phyloP scores from a whole-genome alignment of 2,888 invertebrate genomes.

The Bellardia bayeri region DNA sequence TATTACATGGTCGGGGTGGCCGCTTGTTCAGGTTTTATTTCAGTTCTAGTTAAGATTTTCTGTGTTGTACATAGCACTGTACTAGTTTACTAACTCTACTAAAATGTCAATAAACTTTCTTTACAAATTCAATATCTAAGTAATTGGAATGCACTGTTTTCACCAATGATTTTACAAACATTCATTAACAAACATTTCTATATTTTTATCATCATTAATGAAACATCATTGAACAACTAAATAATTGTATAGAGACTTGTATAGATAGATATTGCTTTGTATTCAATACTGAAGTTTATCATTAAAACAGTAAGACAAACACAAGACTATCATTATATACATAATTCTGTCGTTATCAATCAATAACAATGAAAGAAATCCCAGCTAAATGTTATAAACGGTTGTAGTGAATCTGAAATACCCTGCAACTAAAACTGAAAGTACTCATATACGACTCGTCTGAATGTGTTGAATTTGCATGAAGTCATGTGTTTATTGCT shows the following conservation, averaged over 20 bases:
- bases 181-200: neutral
- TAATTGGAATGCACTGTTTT: neutral
- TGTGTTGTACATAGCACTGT: too few species aligned
- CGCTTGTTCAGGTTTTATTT: too few species aligned
- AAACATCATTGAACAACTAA: constrained; percentile 22
- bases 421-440: too few species aligned
- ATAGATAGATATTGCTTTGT: neutral
- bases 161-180: neutral
- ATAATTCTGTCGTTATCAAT: constrained; percentile 37
- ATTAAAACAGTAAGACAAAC: constrained; percentile 47
- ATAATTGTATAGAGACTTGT: neutral
- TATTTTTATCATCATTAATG: constrained; percentile 23
- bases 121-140: neutral
- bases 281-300: constrained; percentile 34
- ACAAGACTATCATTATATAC: constrained; percentile 40
- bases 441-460: too few species aligned
- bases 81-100: too few species aligned
- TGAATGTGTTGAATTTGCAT: too few species aligned
- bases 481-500: too few species aligned
- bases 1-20: too few species aligned
- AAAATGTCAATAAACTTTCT: neutral
- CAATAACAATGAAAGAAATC: neutral
- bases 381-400: too few species aligned
- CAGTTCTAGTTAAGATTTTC: too few species aligned
- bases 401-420: too few species aligned